Percentiles rank a stretch among this genome's conserved stretches.
phyloP scores from a whole-genome alignment of 2,113 vertebrate genomes.

The Silurus asotus region DNA sequence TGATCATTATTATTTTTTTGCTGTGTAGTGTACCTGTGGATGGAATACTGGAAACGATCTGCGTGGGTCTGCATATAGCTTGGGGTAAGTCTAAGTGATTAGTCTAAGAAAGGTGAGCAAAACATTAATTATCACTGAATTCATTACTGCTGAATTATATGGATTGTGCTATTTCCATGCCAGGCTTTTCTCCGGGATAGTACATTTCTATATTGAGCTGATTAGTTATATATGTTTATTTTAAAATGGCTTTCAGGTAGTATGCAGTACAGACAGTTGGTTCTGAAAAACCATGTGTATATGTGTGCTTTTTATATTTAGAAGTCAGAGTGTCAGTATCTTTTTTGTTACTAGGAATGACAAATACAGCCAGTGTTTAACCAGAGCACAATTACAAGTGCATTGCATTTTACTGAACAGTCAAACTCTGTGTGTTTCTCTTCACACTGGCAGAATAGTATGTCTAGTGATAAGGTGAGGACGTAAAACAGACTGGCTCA shows the following conservation, averaged over 20 bases:
- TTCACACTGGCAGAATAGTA: slow-evolving; percentile 13
- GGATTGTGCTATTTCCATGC: slow-evolving; percentile 10
- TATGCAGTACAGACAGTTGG: not conserved
- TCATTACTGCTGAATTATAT: slow-evolving; percentile 2
- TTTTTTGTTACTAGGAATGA: slow-evolving; percentile 10
- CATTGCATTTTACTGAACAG: slow-evolving; percentile 28
- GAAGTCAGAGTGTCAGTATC: not conserved
- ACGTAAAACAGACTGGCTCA: slow-evolving; percentile 54
- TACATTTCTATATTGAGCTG: not conserved
- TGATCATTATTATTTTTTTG: slow-evolving; percentile 12
- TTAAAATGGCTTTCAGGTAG: slow-evolving; percentile 1
- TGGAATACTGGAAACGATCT: slow-evolving; percentile 20
- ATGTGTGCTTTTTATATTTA: not conserved
- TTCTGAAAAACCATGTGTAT: not conserved
- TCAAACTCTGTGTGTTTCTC: slow-evolving; percentile 22
- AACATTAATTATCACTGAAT: slow-evolving; percentile 11
- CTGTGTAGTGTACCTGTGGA: not conserved
- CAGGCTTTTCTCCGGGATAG: not conserved
- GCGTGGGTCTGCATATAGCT: slow-evolving; percentile 1
- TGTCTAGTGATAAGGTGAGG: slow-evolving; percentile 52
- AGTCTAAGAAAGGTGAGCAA: slow-evolving; percentile 46
- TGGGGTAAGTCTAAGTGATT: slow-evolving; percentile 22
- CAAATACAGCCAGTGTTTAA: slow-evolving; percentile 40
- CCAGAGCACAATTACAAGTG: slow-evolving; percentile 28
- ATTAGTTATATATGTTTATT: not conserved